Evolutionary conservation across 2,888 invertebrate species (phyloP).

Genomic region (Chesias legatella): DNA sequence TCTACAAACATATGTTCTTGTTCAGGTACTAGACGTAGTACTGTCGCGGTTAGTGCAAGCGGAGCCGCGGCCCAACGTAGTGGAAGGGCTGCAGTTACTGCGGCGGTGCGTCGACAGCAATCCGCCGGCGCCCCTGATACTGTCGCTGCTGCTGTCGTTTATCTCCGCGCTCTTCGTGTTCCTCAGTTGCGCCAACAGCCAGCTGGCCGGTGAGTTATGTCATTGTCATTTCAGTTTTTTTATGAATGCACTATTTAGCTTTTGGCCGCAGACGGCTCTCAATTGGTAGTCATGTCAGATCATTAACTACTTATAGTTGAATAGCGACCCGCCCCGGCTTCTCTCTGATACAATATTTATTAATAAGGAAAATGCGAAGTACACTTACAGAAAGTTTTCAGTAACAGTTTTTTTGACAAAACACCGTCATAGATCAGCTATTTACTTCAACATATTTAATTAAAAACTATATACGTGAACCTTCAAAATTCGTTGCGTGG

Average conservation of each 20-base stretch:
- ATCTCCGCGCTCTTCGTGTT: constrained; percentile 95
- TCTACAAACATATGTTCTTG: background rate
- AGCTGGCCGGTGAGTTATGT: constrained; percentile 78
- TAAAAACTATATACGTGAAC: no score
- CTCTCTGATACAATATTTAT: no score
- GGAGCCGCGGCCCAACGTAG: constrained; percentile 86
- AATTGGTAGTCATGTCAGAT: no score
- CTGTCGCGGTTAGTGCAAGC: constrained; percentile 87
- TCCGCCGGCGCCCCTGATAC: constrained; percentile 88
- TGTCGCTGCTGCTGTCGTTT: constrained; percentile 93
- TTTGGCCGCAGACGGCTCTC: no score
- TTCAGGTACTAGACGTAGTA: constrained; percentile 87
- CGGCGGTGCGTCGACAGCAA: constrained; percentile 88
- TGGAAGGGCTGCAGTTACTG: constrained; percentile 87
- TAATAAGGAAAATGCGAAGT: no score
- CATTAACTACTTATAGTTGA: no score
- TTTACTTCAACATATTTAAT: no score
- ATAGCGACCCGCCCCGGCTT: no score
- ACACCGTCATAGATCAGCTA: no score
- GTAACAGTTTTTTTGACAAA: no score
- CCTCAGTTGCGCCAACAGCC: constrained; percentile 92
- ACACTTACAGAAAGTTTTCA: no score
- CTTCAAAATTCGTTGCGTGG: no score
- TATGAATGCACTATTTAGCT: background rate
- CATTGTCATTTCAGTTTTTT: background rate